Conservation (phyloP, 2,113 vertebrate species). For the Eclectus roratus region DNA sequence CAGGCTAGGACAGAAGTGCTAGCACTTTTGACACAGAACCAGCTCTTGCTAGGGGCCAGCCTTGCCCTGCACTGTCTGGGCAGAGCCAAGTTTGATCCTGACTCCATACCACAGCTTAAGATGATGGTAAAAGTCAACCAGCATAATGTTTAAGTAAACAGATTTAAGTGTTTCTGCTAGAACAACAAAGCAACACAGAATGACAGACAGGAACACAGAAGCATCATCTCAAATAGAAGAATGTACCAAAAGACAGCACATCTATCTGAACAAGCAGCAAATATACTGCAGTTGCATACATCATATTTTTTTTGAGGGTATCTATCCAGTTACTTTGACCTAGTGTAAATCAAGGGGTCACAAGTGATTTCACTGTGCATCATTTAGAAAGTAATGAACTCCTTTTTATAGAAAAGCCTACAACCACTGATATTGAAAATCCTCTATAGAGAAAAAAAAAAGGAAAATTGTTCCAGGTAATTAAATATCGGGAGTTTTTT, state of each 20-base stretch:
- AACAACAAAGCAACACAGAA: background rate
- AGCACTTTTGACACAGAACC: background rate
- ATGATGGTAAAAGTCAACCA: background rate
- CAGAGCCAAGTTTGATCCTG: background rate
- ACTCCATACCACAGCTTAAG: background rate
- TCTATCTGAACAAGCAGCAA: background rate
- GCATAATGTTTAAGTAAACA: fast-evolving
- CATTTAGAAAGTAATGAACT: background rate
- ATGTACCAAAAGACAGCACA: background rate
- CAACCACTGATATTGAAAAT: background rate
- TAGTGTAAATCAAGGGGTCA: background rate
- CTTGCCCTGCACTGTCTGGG: too few relatives aligned
- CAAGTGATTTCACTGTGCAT: background rate
- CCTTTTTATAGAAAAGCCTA: background rate
- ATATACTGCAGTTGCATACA: background rate
- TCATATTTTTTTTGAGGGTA: background rate
- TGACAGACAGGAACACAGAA: background rate
- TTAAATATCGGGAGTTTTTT: background rate
- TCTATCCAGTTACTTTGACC: background rate
- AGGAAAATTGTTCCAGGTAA: background rate
- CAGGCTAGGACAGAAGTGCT: background rate
- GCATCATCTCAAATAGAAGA: background rate
- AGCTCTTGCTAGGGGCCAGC: background rate
- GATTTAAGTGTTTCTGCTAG: background rate
- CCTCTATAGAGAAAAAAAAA: fast-evolving